phyloP scores from a whole-genome alignment of 1,140 invertebrate species.

The Halesus radiatus region DNA sequence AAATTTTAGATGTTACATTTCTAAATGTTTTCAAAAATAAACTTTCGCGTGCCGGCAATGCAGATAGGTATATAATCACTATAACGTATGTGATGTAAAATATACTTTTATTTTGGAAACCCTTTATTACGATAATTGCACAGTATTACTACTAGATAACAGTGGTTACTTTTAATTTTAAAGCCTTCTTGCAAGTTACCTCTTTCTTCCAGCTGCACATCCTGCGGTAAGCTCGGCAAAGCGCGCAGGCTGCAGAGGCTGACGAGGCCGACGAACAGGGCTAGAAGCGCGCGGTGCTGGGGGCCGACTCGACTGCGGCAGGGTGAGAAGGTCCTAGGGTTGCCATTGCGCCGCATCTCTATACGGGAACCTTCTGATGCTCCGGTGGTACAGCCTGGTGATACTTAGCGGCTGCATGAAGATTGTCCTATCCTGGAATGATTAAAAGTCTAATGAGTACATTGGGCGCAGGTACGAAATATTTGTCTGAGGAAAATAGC shows the following conservation, averaged over 20 bases:
- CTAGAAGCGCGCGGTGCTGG: neutral
- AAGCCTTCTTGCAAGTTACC: slow-evolving; percentile 21
- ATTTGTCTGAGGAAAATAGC: too few species aligned
- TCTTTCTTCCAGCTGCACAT: slow-evolving; percentile 52
- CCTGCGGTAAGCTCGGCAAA: slow-evolving; percentile 49
- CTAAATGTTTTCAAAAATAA: too few species aligned
- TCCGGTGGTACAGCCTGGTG: slow-evolving; percentile 45
- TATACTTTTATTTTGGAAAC: too few species aligned
- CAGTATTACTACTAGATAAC: too few species aligned
- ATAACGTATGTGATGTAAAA: too few species aligned
- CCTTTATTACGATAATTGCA: too few species aligned
- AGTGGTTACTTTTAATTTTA: too few species aligned
- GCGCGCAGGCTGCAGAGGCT: neutral
- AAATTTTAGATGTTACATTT: too few species aligned
- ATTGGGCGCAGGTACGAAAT: too few species aligned
- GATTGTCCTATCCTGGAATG: slow-evolving; percentile 45
- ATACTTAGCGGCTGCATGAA: slow-evolving; percentile 53
- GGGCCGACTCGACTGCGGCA: too few species aligned
- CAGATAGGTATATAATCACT: too few species aligned
- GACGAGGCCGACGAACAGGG: neutral
- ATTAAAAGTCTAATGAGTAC: neutral
- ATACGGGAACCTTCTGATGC: slow-evolving; percentile 47
- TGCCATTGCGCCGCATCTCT: slow-evolving; percentile 52
- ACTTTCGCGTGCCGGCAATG: too few species aligned
- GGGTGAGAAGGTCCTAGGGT: neutral